These are phyloP conservation scores for Aricia agestis DNA, from an alignment of 1,140 invertebrate species.

Conservation along the genomic window DNA sequence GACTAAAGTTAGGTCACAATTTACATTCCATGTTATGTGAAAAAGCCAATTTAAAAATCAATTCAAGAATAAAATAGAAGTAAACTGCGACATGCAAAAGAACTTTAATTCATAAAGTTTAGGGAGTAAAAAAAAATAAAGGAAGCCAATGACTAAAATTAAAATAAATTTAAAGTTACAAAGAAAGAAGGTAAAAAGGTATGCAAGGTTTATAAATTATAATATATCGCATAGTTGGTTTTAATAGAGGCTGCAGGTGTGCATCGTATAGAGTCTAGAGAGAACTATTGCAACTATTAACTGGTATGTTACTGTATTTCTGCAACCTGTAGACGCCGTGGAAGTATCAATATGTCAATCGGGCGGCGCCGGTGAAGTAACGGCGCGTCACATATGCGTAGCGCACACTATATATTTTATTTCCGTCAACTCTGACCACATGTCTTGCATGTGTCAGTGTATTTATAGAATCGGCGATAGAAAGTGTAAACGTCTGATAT, in stretches of 20 bases:
- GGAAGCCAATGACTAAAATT: too few species aligned
- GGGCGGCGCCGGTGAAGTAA: constrained; percentile 51
- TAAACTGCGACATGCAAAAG: too few species aligned
- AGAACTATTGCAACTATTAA: background rate
- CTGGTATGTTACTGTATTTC: background rate
- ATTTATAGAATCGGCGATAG: constrained; percentile 47
- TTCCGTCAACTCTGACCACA: constrained; percentile 48
- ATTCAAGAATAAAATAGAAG: too few species aligned
- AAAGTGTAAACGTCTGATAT: constrained; percentile 49
- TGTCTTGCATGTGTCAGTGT: constrained; percentile 55
- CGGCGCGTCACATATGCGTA: constrained; percentile 59
- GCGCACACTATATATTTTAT: constrained; percentile 48
- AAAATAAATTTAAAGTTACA: too few species aligned
- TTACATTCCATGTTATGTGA: background rate
- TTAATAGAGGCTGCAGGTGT: too few species aligned
- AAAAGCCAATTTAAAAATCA: background rate
- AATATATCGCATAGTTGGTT: too few species aligned
- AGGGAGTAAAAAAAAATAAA: too few species aligned
- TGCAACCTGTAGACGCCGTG: background rate
- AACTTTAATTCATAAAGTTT: too few species aligned
- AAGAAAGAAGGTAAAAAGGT: too few species aligned
- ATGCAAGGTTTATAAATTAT: too few species aligned
- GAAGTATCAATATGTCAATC: constrained; percentile 20
- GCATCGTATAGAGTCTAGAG: too few species aligned
- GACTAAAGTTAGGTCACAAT: background rate